phyloP scores from a whole-genome alignment of 2,888 invertebrate genomes.

The Mesoligia furuncula region DNA sequence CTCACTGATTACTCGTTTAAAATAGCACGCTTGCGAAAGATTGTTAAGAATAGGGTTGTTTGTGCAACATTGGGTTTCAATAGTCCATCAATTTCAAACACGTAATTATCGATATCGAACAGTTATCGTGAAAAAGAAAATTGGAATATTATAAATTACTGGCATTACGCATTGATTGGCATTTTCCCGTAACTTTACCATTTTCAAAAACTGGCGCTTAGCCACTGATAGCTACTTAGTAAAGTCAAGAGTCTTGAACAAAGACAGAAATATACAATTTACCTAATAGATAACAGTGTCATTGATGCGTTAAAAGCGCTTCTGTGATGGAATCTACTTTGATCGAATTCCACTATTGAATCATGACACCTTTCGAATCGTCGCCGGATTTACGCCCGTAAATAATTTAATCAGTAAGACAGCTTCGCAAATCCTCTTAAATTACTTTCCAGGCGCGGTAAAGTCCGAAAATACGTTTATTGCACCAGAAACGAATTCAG shows the following conservation, averaged over 20 bases:
- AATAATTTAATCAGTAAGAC: conserved; percentile 56
- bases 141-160: not conserved
- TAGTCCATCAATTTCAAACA: not conserved
- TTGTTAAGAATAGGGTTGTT: not conserved
- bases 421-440: conserved; percentile 56
- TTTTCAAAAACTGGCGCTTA: not conserved
- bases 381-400: conserved; percentile 39
- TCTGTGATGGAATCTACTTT: not conserved
- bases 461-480: conserved; percentile 56
- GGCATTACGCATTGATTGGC: not conserved
- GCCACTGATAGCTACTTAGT: not conserved
- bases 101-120: not conserved
- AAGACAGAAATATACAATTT: not conserved
- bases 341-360: conserved; percentile 15
- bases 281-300: too few species aligned
- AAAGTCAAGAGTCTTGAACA: not conserved
- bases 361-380: conserved; percentile 31
- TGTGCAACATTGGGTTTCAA: not conserved
- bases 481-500: conserved; percentile 39
- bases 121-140: not conserved
- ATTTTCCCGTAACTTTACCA: not conserved
- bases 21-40: not conserved
- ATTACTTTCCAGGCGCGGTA: conserved; percentile 52
- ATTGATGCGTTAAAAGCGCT: not conserved
- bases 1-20: conserved; percentile 29